These are phyloP conservation scores for Protaetia brevitarsis DNA, from an alignment of 1,140 invertebrate genomes.

Conservation along the genomic window DNA sequence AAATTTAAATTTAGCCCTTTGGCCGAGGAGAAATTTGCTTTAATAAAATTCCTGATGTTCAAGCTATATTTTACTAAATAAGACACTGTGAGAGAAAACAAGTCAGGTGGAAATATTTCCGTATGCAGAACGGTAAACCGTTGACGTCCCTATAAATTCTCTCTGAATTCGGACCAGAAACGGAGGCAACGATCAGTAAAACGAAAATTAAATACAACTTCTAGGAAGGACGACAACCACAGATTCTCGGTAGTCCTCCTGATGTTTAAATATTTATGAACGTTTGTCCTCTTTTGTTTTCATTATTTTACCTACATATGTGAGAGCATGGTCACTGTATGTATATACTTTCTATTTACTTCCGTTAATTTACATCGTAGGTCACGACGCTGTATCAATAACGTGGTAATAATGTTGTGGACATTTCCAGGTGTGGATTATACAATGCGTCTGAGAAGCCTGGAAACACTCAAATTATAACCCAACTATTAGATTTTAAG, in stretches of 20 bases:
- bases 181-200: no score
- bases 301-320: neutral
- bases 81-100: no score
- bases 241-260: neutral
- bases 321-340: neutral
- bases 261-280: slow-evolving; percentile 16
- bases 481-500: no score
- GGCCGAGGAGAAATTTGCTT: no score
- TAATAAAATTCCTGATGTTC: no score
- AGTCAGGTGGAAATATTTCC: slow-evolving; percentile 7
- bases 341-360: slow-evolving; percentile 1
- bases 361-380: neutral
- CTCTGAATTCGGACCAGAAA: neutral
- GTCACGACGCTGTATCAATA: no score
- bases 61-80: no score
- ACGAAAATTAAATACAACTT: slow-evolving; percentile 9
- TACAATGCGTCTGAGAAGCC: no score
- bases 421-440: no score
- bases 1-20: no score
- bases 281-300: slow-evolving; percentile 8
- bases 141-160: slow-evolving; percentile 6
- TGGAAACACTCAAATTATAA: no score
- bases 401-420: no score
- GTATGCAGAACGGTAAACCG: slow-evolving; percentile 8
- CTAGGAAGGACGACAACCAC: neutral